Evolutionary conservation across 2,797 vertebrate genomes (phyloP), one percentile per base, ranked within the genome.

Genomic region (Labroides dimidiatus): DNA sequence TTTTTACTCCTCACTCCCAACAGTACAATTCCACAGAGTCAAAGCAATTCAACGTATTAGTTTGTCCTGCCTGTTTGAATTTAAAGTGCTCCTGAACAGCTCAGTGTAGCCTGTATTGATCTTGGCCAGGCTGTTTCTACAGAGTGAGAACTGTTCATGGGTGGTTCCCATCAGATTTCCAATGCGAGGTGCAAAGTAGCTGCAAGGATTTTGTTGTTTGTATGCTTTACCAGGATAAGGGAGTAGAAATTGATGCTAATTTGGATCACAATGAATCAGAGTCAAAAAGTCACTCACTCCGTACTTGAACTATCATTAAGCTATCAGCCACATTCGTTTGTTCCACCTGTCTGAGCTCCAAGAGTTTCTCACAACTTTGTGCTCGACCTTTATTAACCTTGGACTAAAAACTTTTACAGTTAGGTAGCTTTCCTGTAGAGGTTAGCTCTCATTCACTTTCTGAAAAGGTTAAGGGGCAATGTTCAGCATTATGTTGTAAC

Each of bases 1-100:
- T 87, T 84, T 87, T 86, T 82, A 82, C 75, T 75, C 60, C 65
- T 62, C 44, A 39, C 68, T 90, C 91, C 86, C 89, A 33, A 69
- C 79, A 85, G 84, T 80, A 42, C 73, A 75, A 87, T 87, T 89
- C 78, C 77, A 85, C 82, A 67, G 78, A 89, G 84, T 87, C 80
- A 75, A 78, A 87, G 83, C 88, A 90, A 91, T 93, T 87, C 86
- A 82, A 84, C 87, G 86, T 78, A 88, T 91, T 92, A 87, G 86
- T 86, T 82, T 86, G 78, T 78, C 69, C 72, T 86, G 81, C 63
- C 69, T 66, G 79, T 82, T 91, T 87, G 80, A 84, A 90, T 87
- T 80, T 87, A 89, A 91, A 88, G 74, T 49, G 7, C 77, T 85
- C 60, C 72, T 77, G 74, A 82, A 90, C 86, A 80, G 85, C 73